Conservation (phyloP, 1,140 invertebrate genomes). For the Scylla paramamosain region DNA sequence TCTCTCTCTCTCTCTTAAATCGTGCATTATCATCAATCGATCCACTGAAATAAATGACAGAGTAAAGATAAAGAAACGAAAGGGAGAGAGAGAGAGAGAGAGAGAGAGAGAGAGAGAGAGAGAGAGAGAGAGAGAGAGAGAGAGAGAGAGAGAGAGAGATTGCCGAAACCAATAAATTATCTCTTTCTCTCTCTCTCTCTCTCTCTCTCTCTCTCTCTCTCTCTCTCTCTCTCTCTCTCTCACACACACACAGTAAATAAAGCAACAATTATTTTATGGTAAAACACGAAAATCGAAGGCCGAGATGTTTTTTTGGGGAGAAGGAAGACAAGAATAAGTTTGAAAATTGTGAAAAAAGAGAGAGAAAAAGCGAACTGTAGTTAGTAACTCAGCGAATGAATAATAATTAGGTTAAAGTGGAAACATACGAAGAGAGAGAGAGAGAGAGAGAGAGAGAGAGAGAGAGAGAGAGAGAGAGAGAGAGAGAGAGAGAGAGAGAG, state of each 20-base stretch:
- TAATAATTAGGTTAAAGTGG: background rate
- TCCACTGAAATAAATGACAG: background rate
- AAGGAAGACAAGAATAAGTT: background rate
- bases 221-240: too few relatives aligned
- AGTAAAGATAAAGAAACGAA: background rate
- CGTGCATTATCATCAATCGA: background rate
- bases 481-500: conserved; percentile 44
- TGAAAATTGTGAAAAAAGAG: background rate
- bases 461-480: conserved; percentile 41
- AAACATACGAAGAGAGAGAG: background rate
- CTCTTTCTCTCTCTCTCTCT: too few relatives aligned
- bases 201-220: background rate
- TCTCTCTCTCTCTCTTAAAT: background rate
- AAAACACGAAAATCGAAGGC: background rate
- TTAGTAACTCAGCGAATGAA: background rate
- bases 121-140: conserved; percentile 41
- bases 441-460: conserved; percentile 41
- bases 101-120: conserved; percentile 41
- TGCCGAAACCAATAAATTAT: background rate
- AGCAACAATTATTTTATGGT: background rate
- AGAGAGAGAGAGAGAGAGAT: conserved; percentile 26
- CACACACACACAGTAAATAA: conserved; percentile 22
- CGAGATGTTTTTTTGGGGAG: background rate
- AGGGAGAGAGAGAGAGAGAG: conserved; percentile 41
- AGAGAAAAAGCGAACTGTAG: background rate